phyloP scores from a whole-genome alignment of 2,888 invertebrate genomes.

The Nowickia ferox region DNA sequence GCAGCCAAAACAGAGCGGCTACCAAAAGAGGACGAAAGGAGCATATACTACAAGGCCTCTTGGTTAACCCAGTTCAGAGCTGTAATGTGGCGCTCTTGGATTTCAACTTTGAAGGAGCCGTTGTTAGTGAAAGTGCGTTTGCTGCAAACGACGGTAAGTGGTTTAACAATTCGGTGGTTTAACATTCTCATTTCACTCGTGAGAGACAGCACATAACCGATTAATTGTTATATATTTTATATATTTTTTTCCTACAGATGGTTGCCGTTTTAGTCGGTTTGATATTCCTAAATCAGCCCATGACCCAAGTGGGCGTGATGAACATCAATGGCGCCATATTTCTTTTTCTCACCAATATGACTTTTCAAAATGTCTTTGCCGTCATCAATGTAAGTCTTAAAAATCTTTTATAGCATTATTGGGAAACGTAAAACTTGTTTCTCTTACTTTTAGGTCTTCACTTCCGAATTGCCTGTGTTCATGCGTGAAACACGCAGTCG shows the following conservation, averaged over 20 bases:
- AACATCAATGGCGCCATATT: conserved; percentile 97
- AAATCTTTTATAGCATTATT: background rate
- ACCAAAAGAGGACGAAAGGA: conserved; percentile 85
- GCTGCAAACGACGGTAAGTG: conserved; percentile 93
- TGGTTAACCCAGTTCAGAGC: conserved; percentile 95
- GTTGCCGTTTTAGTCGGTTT: conserved; percentile 93
- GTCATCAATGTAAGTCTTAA: conserved; percentile 91
- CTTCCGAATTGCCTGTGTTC: conserved; percentile 94
- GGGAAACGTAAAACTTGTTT: background rate
- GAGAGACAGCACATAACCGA: background rate
- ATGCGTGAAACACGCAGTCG: conserved; percentile 94
- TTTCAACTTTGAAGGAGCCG: conserved; percentile 94
- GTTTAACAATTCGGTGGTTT: background rate
- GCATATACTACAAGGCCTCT: conserved; percentile 85
- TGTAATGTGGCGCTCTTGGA: conserved; percentile 95
- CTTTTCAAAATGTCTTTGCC: conserved; percentile 97
- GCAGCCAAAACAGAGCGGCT: conserved; percentile 75
- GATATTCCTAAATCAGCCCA: conserved; percentile 92
- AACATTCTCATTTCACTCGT: background rate
- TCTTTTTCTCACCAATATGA: conserved; percentile 95
- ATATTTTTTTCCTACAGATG: conserved; percentile 86
- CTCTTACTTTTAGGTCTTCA: conserved; percentile 88
- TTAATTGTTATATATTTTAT: background rate
- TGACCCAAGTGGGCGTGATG: conserved; percentile 94
- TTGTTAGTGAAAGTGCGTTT: conserved; percentile 94